Percentiles rank a stretch among this genome's conserved stretches.
phyloP scores from a whole-genome alignment of 2,797 vertebrate species.

The Alouatta caraya region DNA sequence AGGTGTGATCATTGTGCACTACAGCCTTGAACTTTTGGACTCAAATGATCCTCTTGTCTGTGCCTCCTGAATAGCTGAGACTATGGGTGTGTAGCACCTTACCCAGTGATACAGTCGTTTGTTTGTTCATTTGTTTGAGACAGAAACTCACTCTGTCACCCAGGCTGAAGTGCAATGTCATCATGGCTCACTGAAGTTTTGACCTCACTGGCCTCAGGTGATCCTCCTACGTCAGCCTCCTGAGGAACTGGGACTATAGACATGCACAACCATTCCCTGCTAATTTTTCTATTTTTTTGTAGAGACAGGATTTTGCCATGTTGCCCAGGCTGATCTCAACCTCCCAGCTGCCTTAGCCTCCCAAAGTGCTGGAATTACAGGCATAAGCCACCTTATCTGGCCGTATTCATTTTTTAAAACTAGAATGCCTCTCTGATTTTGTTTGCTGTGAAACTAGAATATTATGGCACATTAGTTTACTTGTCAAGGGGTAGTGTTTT shows the following conservation, averaged over 20 bases:
- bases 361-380: not conserved
- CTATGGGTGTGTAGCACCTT: not conserved
- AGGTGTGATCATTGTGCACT: not conserved
- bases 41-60: not conserved
- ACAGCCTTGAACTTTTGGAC: not conserved
- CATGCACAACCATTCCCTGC: not conserved
- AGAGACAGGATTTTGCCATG: not conserved
- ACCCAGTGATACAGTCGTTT: not conserved
- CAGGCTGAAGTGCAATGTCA: not conserved
- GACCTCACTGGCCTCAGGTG: not conserved
- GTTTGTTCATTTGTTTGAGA: not conserved
- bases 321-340: not conserved
- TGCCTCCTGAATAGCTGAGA: not conserved
- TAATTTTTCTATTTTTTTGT: not conserved
- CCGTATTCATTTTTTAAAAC: not conserved
- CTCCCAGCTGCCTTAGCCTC: not conserved
- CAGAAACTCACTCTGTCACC: not conserved
- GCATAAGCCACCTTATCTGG: not conserved
- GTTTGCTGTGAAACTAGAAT: slow-evolving; percentile 19
- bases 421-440: not conserved
- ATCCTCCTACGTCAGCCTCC: not conserved
- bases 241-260: not conserved
- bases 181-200: not conserved
- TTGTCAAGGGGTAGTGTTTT: not conserved
- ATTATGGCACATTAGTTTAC: not conserved